Base-by-base conservation (phyloP, 2,797 vertebrate genomes). In the Phyllotis vaccarum region DNA sequence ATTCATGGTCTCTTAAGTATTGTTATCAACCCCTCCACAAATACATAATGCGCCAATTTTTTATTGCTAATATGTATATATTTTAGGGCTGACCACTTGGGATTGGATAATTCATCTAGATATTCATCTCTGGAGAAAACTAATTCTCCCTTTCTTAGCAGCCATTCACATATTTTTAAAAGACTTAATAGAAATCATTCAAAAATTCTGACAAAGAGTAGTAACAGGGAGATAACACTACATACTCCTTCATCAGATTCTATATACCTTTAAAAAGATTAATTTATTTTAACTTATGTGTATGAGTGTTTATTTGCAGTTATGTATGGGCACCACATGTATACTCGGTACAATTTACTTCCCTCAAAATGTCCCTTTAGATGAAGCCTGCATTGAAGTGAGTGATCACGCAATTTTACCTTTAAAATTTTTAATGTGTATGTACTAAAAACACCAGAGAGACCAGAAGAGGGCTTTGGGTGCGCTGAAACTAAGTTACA, bases 321-420 rank as follows among this genome's bases (percentile, higher is more conserved):
- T 31, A 79, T 54, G 76, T 54, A 34, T 54, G 34, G 14, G 31
- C 10, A 54, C 34, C 49, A 54, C 31, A 54, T 21, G 31, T 2
- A 54, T 79, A 29, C 75, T n/a, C n/a, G n/a, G n/a, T 94, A 91
- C 46, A 97, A 89, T 85, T 94, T 91, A 92, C 95, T 96, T 96
- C 72, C 74, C 60, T 81, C 76, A 91, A 89, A 95, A 40, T 82
- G 78, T 66, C 93, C 52, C 85, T 95, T 96, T 83, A 83, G 97
- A 96, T 95, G 80, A 88, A 94, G 60, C 93, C 76, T 95, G 91
- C 64, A 88, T 76, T 93, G 92, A 93, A 75, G 66, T 34, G 62
- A 94, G 78, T 82, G 76, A 75, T 88, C 2, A n/a, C n/a, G n/a
- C n/a, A n/a, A n/a, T n/a, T n/a, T n/a, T n/a, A n/a, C n/a, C n/a